A percentile compares a stretch with the other conserved stretches of the same genome.
phyloP scores from a whole-genome alignment of 2,113 vertebrate species.

The Oenanthe melanoleuca region DNA sequence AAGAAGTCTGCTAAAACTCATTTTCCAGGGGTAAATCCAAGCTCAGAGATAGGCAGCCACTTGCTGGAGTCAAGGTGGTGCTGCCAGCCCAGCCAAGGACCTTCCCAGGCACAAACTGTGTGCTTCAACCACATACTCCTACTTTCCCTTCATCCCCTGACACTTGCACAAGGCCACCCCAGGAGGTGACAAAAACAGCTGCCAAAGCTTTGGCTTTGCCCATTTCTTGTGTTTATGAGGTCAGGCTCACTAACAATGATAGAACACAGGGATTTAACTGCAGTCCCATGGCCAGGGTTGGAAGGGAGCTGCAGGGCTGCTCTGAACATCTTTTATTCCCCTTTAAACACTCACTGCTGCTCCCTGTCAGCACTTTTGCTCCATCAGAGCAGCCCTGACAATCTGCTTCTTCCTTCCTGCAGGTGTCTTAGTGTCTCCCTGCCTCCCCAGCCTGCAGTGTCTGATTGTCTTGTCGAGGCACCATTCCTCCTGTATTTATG shows the following conservation, averaged over 20 bases:
- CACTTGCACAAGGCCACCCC: background rate
- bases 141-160: background rate
- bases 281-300: background rate
- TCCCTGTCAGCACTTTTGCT: background rate
- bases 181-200: background rate
- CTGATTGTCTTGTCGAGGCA: background rate
- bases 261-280: background rate
- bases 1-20: conserved; percentile 43
- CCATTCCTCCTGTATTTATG: conserved; percentile 7
- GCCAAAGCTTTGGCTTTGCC: background rate
- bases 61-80: background rate
- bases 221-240: background rate
- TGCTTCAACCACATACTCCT: background rate
- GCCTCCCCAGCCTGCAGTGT: background rate
- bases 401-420: background rate
- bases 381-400: background rate
- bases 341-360: background rate
- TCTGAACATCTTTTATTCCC: background rate
- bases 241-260: background rate
- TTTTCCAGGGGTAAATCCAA: conserved; percentile 55
- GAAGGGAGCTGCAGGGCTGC: background rate
- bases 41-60: background rate
- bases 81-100: background rate
- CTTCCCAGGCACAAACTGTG: accelerated
- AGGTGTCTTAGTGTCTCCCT: background rate